A percentile compares a stretch with the other conserved stretches of the same genome.
Conservation (phyloP, 2,888 invertebrate species). For the Ectemnius lituratus region DNA sequence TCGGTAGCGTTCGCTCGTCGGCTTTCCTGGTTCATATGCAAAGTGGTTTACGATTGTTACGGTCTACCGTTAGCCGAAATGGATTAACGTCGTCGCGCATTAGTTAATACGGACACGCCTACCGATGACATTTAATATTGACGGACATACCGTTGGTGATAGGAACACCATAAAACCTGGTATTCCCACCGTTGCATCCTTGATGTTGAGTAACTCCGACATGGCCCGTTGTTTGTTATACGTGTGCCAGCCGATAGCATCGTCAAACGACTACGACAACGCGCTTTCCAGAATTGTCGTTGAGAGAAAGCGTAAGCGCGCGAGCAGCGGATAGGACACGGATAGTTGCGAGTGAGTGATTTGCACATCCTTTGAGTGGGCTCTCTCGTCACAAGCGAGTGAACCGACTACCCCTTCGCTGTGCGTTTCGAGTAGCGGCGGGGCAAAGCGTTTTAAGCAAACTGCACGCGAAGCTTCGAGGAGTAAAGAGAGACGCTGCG, state of each 20-base stretch:
- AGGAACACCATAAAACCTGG: slow-evolving; percentile 58
- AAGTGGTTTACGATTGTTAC: slow-evolving; percentile 67
- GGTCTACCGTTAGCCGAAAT: slow-evolving; percentile 64
- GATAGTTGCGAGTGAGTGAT: slow-evolving; percentile 41
- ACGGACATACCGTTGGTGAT: slow-evolving; percentile 60
- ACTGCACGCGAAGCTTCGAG: slow-evolving; percentile 41
- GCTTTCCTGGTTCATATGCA: slow-evolving; percentile 59
- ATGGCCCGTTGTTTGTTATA: no score
- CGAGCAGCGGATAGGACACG: no score
- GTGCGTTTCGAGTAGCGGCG: slow-evolving; percentile 52
- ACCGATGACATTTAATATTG: slow-evolving; percentile 63
- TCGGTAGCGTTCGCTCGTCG: slow-evolving; percentile 40
- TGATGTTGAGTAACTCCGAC: no score
- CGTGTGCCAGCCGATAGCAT: slow-evolving; percentile 16
- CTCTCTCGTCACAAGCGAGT: slow-evolving; percentile 33
- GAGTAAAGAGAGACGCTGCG: slow-evolving; percentile 45
- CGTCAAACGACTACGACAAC: background rate
- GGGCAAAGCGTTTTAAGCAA: slow-evolving; percentile 57
- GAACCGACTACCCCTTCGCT: slow-evolving; percentile 17
- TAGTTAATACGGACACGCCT: slow-evolving; percentile 62
- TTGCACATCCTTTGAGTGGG: slow-evolving; percentile 55
- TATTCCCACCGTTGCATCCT: no score
- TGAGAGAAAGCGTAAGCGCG: no score
- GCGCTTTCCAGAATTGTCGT: background rate
- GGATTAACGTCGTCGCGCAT: slow-evolving; percentile 67